Base-by-base conservation (phyloP, 1,140 invertebrate genomes). In the Laupala kohalensis region DNA sequence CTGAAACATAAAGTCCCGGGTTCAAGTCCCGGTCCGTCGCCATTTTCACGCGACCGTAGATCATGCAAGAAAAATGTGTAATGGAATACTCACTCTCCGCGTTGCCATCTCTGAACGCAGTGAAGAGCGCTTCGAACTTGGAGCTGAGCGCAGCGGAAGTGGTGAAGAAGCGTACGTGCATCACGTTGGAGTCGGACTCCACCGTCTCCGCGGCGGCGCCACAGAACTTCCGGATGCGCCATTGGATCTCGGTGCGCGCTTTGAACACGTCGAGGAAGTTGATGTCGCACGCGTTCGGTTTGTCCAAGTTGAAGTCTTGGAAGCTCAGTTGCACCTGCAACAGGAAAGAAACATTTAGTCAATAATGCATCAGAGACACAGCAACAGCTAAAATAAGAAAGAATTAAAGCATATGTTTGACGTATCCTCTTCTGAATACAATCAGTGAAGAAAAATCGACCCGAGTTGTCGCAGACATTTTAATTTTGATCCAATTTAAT, bases 191-290 rank as follows among this genome's bases (percentile, higher is more conserved):
- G 19, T 81, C 81, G 3, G 87, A 85, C 64, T 82, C 80, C 13
- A 92, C 84, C 12, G 86, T 80, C 73, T 93, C 91, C 0, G 90
- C 90, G 9, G 91, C 88, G 19, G 90, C 91, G 0, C 92, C 91
- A 77, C 92, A 94, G 80, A 91, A 92, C 76, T 89, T 87, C 75
- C 87, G 87, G 15, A 87, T 73, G 71, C 86, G 74, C 63, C 85
- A 82, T 64, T 84, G 81, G 74, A 90, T 81, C 74, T 90, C 86
- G 26, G 89, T 89, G 70, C 83, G 80, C 71, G 87, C 84, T 6
- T 85, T 85, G 78, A 92, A 92, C 65, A 94, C 83, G 78, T 93
- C 89, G 63, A 94, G 83, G 77, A 90, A 93, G 80, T 94, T 94
- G 15, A 83, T 84, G n/a, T 91, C 87, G 76, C 92, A 94, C 75